These are phyloP conservation scores for Aphyosemion australe DNA, from an alignment of 2,113 vertebrate species.

Conservation along the genomic window DNA sequence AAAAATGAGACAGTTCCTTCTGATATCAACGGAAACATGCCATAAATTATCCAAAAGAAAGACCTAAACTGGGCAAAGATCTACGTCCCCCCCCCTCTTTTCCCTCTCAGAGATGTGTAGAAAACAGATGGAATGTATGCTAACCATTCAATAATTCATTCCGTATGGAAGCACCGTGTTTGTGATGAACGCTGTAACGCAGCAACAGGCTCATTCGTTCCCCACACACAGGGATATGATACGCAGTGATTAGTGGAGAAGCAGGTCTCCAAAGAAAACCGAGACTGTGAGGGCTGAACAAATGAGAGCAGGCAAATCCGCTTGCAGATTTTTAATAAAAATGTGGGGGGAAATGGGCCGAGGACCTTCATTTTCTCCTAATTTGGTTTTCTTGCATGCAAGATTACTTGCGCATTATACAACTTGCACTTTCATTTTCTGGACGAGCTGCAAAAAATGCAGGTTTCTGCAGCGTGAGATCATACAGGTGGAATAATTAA, in stretches of 20 bases:
- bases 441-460: conserved; percentile 25
- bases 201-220: conserved; percentile 53
- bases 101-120: conserved; percentile 9
- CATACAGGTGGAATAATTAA: background rate
- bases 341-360: conserved; percentile 26
- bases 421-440: conserved; percentile 36
- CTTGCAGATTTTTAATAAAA: conserved; percentile 50
- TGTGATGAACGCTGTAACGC: conserved; percentile 38
- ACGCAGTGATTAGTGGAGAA: conserved; percentile 41
- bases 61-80: conserved; percentile 21
- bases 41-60: conserved; percentile 3
- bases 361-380: conserved; percentile 44
- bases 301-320: conserved; percentile 28
- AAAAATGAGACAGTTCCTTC: conserved; percentile 34
- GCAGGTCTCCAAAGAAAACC: conserved; percentile 25
- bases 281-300: conserved; percentile 3
- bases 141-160: conserved; percentile 58
- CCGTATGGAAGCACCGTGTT: conserved; percentile 30
- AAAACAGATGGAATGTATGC: conserved; percentile 38
- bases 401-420: conserved; percentile 45
- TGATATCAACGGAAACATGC: conserved; percentile 52
- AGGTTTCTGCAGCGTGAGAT: conserved; percentile 56
- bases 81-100: conserved; percentile 8
- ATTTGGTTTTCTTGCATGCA: conserved; percentile 30
- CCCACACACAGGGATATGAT: conserved; percentile 28